Base-by-base conservation (phyloP, 1,140 invertebrate species). In the Drosophila bocqueti region DNA sequence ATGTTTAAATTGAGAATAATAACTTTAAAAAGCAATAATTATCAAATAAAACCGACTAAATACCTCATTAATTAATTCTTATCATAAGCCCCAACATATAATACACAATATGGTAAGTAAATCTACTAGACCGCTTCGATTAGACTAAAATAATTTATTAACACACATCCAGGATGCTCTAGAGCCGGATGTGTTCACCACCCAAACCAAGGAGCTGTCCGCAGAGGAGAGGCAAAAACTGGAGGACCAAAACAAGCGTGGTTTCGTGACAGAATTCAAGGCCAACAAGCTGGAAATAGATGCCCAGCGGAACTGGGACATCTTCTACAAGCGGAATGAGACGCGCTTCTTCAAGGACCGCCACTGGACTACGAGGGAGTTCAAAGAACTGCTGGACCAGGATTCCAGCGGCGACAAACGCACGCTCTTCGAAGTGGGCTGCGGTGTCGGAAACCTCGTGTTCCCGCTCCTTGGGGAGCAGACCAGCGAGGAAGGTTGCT, bases 371-470 rank as follows among this genome's bases (percentile, higher is more conserved):
- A 97, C 96, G 60, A 94, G 97, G 84, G 99, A 99, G 93, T 99
- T 99, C 94, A 91, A 95, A 77, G 98, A 99, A 93, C 93, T 99
- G 16, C 93, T 99, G 9, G 93, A 93, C 7, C 76, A 76, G 9
- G 47, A 24, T 11, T n/a, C 11, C 2, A 10, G 11, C 15, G n/a
- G 1, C 11, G 29, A 54, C 2, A 64, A 50, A 7, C 91, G 94
- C 3, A 94, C 96, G 36, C 93, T 99, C 11, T 60, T 92, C 3
- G 98, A 99, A 94, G 95, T 99, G 24, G 99, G 99, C 0, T 99
- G 99, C 94, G 99, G 99, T 8, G 98, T 99, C 50, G 99, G 99
- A 0, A 99, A 99, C 94, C 97, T 99, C 89, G 94, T 99, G 54
- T 99, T 97, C 94, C 99, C 99, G 0, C 91, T 99, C 42, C 90